These are phyloP conservation scores for Calidris pugnax DNA, from an alignment of 2,113 vertebrate species.

Conservation along the genomic window DNA sequence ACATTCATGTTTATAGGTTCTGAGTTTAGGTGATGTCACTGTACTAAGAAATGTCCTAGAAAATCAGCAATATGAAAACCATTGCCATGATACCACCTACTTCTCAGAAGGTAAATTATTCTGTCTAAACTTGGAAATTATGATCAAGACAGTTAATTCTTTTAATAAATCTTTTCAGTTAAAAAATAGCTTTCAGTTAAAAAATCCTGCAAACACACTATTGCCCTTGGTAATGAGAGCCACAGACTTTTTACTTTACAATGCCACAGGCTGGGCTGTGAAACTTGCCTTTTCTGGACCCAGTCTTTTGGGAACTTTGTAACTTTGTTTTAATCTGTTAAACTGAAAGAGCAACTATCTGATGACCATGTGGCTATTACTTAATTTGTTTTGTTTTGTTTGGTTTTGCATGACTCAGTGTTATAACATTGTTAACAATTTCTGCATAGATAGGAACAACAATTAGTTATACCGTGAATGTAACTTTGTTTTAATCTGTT, in stretches of 20 bases:
- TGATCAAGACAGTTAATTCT: not conserved
- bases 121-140: not conserved
- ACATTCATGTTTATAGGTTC: not conserved
- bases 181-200: not conserved
- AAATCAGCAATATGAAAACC: slow-evolving; percentile 51
- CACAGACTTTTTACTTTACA: not conserved
- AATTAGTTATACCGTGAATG: not conserved
- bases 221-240: not conserved
- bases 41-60: slow-evolving; percentile 49
- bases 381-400: not conserved
- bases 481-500: not conserved
- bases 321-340: not conserved
- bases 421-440: not conserved
- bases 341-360: not conserved
- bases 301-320: not conserved
- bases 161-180: not conserved
- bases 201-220: not conserved
- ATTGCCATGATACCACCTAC: not conserved
- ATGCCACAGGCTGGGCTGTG: not conserved
- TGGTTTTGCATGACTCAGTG: not conserved
- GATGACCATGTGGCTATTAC: not conserved
- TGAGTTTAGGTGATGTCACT: not conserved
- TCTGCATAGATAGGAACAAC: not conserved
- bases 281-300: not conserved
- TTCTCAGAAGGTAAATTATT: not conserved